Conservation (phyloP, 2,797 vertebrate genomes). For the Austrolebias charrua region DNA sequence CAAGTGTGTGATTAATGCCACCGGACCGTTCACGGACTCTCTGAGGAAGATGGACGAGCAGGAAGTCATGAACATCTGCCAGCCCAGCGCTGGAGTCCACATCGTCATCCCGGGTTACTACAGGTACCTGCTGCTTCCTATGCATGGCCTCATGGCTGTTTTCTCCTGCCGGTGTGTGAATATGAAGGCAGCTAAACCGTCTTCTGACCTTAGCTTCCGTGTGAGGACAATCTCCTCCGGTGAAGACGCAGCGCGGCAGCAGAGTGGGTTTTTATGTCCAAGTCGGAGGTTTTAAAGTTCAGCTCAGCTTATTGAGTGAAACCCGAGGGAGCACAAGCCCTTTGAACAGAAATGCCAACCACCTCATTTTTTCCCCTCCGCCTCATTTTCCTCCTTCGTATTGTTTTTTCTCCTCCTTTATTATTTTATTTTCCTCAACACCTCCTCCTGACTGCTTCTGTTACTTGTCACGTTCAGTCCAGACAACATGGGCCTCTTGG, state of each 20-base stretch:
- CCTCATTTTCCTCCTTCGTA: constrained; percentile 27
- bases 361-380: constrained; percentile 59
- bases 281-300: constrained; percentile 69
- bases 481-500: constrained; percentile 97
- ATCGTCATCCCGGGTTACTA: constrained; percentile 97
- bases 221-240: constrained; percentile 30
- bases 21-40: constrained; percentile 94
- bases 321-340: constrained; percentile 66
- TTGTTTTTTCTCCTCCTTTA: constrained; percentile 4
- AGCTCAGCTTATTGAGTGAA: constrained; percentile 69
- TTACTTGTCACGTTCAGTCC: constrained; percentile 75
- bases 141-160: constrained; percentile 12
- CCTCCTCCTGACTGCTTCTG: neutral
- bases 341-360: constrained; percentile 72
- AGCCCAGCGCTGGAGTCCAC: constrained; percentile 95
- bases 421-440: neutral
- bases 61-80: constrained; percentile 86
- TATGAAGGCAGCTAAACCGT: constrained; percentile 27
- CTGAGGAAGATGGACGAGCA: constrained; percentile 95
- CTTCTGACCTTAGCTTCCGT: constrained; percentile 41
- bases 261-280: constrained; percentile 49
- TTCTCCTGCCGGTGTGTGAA: constrained; percentile 45
- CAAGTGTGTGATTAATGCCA: constrained; percentile 98
- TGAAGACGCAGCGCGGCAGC: constrained; percentile 39
- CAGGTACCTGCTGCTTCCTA: constrained; percentile 52